A percentile compares a stretch with the other conserved stretches of the same genome.
phyloP scores from a whole-genome alignment of 2,888 invertebrate species.

The Plagodis dolabraria region DNA sequence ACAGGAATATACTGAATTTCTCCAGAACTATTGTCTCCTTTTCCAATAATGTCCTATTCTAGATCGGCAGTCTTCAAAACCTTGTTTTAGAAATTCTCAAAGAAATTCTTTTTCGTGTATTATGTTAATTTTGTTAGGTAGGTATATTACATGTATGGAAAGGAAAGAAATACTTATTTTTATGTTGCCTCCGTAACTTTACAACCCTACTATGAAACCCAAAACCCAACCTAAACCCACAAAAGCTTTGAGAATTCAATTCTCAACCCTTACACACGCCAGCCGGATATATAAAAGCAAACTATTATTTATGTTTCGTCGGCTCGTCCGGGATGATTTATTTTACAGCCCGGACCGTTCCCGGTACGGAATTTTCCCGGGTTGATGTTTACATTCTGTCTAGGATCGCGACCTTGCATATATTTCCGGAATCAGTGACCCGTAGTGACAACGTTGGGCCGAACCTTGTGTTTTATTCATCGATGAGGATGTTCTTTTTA shows the following conservation, averaged over 20 bases:
- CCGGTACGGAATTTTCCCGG: conserved; percentile 23
- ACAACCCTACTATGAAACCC: background rate
- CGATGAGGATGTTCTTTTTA: background rate
- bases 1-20: no score
- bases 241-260: conserved; percentile 8
- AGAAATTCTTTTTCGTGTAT: no score
- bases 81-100: no score
- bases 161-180: no score
- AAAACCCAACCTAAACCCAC: conserved; percentile 3
- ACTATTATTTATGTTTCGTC: conserved; percentile 4
- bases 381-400: conserved; percentile 35
- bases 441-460: background rate
- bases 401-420: conserved; percentile 33
- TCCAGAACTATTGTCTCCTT: no score
- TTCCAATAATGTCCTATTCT: no score
- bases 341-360: conserved; percentile 29
- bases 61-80: no score
- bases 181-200: background rate
- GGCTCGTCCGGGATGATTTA: conserved; percentile 10
- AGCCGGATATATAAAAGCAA: background rate
- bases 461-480: background rate
- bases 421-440: conserved; percentile 33
- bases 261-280: conserved; percentile 1
- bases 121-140: no score
- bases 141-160: no score